These are phyloP conservation scores for Notodonta ziczac DNA, from an alignment of 2,888 invertebrate genomes.

Conservation along the genomic window DNA sequence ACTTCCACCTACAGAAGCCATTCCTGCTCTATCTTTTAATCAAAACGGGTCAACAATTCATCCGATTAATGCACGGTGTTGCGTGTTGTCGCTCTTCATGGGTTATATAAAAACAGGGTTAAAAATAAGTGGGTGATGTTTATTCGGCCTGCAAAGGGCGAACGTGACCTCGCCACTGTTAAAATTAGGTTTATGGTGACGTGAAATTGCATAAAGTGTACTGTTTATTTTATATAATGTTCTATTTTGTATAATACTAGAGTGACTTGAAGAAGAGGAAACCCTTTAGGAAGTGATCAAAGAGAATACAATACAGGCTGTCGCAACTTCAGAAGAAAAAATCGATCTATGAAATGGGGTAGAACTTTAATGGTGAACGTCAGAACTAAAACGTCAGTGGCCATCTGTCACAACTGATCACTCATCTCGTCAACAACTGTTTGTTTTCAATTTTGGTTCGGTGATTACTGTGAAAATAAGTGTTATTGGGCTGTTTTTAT, in stretches of 20 bases:
- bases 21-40: constrained; percentile 1
- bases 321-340: too few species aligned
- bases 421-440: too few species aligned
- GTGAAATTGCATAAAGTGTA: background rate
- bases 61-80: constrained; percentile 16
- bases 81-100: constrained; percentile 21
- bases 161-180: background rate
- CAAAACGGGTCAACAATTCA: constrained; percentile 9
- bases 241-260: background rate
- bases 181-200: background rate
- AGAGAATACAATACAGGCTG: too few species aligned
- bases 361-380: too few species aligned
- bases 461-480: too few species aligned
- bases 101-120: constrained; percentile 16
- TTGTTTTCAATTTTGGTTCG: too few species aligned
- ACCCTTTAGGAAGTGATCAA: too few species aligned
- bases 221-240: background rate
- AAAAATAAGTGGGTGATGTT: constrained; percentile 18
- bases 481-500: too few species aligned
- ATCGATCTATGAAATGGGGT: too few species aligned
- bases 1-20: background rate
- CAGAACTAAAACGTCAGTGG: too few species aligned
- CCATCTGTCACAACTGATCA: too few species aligned
- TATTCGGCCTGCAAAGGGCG: background rate
- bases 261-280: too few species aligned